Evolutionary conservation across 2,888 invertebrate species (phyloP).

Genomic region (Ramazzottius varieornatus): DNA sequence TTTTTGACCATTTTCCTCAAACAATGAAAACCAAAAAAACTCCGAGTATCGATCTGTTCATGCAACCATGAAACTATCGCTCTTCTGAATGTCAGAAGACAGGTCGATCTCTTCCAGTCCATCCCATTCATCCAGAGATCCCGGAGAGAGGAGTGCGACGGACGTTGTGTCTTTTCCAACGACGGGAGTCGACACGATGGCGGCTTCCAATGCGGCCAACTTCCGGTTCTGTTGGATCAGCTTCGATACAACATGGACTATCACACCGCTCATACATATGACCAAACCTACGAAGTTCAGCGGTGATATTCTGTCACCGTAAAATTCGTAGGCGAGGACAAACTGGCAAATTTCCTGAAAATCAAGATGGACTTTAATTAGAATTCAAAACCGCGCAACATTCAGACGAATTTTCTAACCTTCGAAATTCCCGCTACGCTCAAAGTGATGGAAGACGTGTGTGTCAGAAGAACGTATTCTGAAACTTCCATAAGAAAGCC

Average conservation of each 20-base stretch:
- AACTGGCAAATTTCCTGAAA: conserved; percentile 72
- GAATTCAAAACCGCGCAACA: conserved; percentile 5
- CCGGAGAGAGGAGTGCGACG: neutral
- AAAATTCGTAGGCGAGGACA: conserved; percentile 55
- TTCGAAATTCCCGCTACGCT: conserved; percentile 88
- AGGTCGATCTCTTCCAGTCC: conserved; percentile 1
- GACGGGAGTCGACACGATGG: neutral
- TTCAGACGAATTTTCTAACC: conserved; percentile 29
- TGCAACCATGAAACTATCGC: too few species aligned
- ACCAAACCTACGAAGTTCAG: conserved; percentile 60
- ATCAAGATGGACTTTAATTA: conserved; percentile 9
- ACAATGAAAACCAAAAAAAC: too few species aligned
- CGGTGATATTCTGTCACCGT: conserved; percentile 52
- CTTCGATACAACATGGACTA: conserved; percentile 40
- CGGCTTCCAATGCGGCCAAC: neutral
- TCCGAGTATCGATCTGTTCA: too few species aligned
- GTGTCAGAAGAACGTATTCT: conserved; percentile 71
- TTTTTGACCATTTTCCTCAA: too few species aligned
- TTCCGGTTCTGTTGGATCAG: conserved; percentile 1
- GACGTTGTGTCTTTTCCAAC: neutral
- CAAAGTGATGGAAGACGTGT: conserved; percentile 81
- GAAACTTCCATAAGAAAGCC: conserved; percentile 80
- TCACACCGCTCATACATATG: conserved; percentile 63
- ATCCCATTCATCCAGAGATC: neutral
- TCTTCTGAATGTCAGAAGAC: too few species aligned